These are phyloP conservation scores for Spodoptera litura DNA, from an alignment of 1,140 invertebrate genomes.

Conservation along the genomic window DNA sequence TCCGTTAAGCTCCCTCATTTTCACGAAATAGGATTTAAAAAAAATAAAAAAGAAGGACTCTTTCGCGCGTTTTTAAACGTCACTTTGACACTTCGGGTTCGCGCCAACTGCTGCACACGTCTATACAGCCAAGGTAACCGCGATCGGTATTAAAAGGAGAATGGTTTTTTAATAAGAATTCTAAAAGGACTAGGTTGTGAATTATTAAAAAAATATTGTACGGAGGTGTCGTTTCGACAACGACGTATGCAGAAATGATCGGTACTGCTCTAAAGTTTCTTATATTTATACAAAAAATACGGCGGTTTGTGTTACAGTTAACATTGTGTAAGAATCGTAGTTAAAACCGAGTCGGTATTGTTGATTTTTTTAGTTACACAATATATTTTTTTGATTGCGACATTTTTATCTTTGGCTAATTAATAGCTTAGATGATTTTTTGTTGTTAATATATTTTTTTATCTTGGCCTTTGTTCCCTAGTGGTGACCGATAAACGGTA, in stretches of 20 bases:
- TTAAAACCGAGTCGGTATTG: constrained; percentile 2
- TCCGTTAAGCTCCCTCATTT: constrained; percentile 75
- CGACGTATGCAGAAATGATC: constrained; percentile 50
- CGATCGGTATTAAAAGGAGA: constrained; percentile 60
- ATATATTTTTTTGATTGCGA: constrained; percentile 30
- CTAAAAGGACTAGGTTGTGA: constrained; percentile 49
- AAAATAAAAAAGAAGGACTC: constrained; percentile 48
- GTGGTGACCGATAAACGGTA: constrained; percentile 7
- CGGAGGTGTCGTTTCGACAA: constrained; percentile 36
- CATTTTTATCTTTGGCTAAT: constrained; percentile 15
- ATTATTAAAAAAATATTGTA: constrained; percentile 41
- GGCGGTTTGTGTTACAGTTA: constrained; percentile 30
- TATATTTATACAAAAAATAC: constrained; percentile 54
- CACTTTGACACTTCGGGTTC: constrained; percentile 69
- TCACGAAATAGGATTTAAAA: constrained; percentile 48
- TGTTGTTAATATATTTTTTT: constrained; percentile 16
- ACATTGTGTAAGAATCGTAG: constrained; percentile 20
- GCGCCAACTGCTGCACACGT: constrained; percentile 28
- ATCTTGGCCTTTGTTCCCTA: constrained; percentile 5
- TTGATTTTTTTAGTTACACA: constrained; percentile 34
- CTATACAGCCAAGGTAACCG: constrained; percentile 72
- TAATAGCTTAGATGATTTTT: constrained; percentile 24
- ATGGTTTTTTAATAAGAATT: constrained; percentile 31
- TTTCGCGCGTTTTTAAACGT: constrained; percentile 77
- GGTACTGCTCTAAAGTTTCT: constrained; percentile 21